A percentile compares a stretch with the other conserved stretches of the same genome.
These are phyloP conservation scores for Cyclopterus lumpus DNA, from an alignment of 2,797 vertebrate species.

Conservation along the genomic window DNA sequence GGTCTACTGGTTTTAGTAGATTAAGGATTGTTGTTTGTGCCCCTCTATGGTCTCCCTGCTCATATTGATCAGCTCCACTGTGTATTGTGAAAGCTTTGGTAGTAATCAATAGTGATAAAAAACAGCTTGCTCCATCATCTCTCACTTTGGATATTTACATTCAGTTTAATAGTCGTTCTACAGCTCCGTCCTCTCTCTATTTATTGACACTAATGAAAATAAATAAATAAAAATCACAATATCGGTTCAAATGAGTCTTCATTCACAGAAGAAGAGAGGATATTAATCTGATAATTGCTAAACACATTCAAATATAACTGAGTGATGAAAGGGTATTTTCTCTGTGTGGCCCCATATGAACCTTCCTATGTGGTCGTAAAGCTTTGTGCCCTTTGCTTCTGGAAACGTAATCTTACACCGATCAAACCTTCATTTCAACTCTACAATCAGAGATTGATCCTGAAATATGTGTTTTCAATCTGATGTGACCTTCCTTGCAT, in stretches of 20 bases:
- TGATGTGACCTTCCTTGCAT: too few relatives aligned
- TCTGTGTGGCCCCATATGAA: neutral
- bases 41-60: neutral
- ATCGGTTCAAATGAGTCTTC: neutral
- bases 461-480: neutral
- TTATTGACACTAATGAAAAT: neutral
- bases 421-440: neutral
- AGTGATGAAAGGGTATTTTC: neutral
- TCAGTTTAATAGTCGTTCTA: neutral
- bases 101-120: constrained; percentile 5
- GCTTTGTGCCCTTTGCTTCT: neutral
- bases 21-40: neutral
- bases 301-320: neutral
- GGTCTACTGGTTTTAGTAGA: neutral
- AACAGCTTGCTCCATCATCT: constrained; percentile 4
- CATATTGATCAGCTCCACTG: neutral
- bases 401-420: neutral
- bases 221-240: neutral
- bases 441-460: neutral
- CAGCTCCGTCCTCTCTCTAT: neutral
- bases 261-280: neutral
- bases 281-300: constrained; percentile 8
- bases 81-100: neutral
- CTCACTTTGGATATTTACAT: neutral
- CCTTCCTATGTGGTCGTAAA: neutral